phyloP scores from a whole-genome alignment of 2,797 vertebrate species.

The Gallinago solitaria region DNA sequence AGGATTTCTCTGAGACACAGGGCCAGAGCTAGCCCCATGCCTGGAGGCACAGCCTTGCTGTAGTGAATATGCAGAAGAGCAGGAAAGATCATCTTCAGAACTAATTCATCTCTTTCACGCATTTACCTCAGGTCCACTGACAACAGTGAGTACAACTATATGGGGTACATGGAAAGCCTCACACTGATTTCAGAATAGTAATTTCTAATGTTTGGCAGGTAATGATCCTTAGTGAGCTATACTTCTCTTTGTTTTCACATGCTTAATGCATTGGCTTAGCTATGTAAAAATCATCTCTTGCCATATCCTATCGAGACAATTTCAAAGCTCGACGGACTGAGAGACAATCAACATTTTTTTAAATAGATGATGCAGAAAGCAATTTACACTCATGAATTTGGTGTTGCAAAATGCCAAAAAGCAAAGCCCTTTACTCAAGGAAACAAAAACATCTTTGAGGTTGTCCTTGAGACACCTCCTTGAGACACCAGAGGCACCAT shows the following conservation, averaged over 20 bases:
- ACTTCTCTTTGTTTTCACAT: not conserved
- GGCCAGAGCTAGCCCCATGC: not conserved
- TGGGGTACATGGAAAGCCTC: not conserved
- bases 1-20: not conserved
- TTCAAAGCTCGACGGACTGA: not conserved
- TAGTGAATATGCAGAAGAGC: not conserved
- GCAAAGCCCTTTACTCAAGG: not conserved
- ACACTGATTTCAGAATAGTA: not conserved
- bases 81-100: not conserved
- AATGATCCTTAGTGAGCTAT: not conserved
- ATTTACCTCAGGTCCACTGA: not conserved
- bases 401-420: not conserved
- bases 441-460: slow-evolving; percentile 21
- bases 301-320: not conserved
- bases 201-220: not conserved
- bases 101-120: not conserved
- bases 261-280: not conserved
- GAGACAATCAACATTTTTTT: not conserved
- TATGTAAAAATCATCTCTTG: not conserved
- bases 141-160: rapidly evolving
- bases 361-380: slow-evolving; percentile 35
- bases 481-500: slow-evolving; percentile 26
- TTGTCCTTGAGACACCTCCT: slow-evolving; percentile 59
- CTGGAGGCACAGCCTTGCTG: not conserved
- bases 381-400: not conserved